phyloP scores from a whole-genome alignment of 2,888 invertebrate genomes.

The Leucania comma region DNA sequence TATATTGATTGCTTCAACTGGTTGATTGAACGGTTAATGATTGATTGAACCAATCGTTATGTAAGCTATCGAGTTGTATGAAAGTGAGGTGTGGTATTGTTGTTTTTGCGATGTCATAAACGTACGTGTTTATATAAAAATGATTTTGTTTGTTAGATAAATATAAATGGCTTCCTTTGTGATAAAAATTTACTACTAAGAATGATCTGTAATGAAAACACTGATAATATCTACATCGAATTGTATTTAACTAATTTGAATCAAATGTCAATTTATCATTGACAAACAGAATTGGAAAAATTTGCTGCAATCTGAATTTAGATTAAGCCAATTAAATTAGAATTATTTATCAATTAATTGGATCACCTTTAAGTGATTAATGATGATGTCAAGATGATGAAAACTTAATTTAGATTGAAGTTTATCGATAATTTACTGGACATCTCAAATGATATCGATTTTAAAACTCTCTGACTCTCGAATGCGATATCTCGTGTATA shows the following conservation, averaged over 20 bases:
- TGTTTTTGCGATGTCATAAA: constrained; percentile 31
- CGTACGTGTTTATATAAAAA: not conserved
- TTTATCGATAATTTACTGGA: constrained; percentile 49
- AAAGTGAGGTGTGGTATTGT: constrained; percentile 44
- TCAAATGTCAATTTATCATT: not conserved
- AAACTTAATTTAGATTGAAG: not conserved
- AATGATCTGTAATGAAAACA: not conserved
- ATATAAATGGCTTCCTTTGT: constrained; percentile 3
- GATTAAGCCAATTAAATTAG: not conserved
- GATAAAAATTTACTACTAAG: not conserved
- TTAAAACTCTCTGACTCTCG: constrained; percentile 65
- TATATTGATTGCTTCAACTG: constrained; percentile 47
- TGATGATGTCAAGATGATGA: not conserved
- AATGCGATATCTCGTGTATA: constrained; percentile 59
- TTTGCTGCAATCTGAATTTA: not conserved
- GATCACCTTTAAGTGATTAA: constrained; percentile 1
- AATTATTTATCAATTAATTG: constrained; percentile 1
- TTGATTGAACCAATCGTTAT: constrained; percentile 51
- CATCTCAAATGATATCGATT: constrained; percentile 66
- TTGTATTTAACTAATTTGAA: not conserved
- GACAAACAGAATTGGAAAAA: not conserved
- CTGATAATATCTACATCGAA: not conserved
- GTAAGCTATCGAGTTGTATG: constrained; percentile 38
- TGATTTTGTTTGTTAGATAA: not conserved
- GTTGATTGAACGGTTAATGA: constrained; percentile 55